Evolutionary conservation across 2,888 invertebrate species (phyloP), one percentile per base, ranked within the genome.

Genomic region (Myopa testacea): DNA sequence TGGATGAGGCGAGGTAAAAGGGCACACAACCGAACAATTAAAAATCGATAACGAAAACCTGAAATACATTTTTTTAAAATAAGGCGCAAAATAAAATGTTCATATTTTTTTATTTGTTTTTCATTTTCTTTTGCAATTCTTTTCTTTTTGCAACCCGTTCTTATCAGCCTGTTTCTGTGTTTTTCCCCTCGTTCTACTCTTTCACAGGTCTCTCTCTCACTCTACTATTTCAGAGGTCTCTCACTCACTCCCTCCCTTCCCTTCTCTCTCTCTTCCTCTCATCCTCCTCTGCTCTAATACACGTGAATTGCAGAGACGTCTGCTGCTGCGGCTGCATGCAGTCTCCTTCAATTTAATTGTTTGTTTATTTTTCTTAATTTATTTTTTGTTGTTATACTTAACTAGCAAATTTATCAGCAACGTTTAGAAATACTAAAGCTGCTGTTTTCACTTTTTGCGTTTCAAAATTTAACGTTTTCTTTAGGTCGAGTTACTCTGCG

Each of bases 391-490:
- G 37, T 60, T 72, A 40, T 60, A n/a, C n/a, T n/a, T n/a, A 40
- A 40, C 40, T 38, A 26, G 26, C 26, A 38, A 38, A 38, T 72
- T 60, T 72, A 40, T 60, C 60, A n/a, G 7, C n/a, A 71, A 60
- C 37, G 72, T 62, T 73, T 63, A 63, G 73, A 73, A 73, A 73
- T 73, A 60, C 4, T 8, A 55, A 26, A 70, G 37, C 6, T 55
- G 4, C 16, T 12, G 19, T 73, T 73, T 73, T 73, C 62, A 26
- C 40, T 62, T 72, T 73, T 73, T 73, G 73, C 73, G 73, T 63
- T 73, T 45, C 73, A 63, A 73, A 16, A 45, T 62, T 40, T 63
- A 19, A 63, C 73, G 62, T 73, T 63, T 63, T 45, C 50, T 26
- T 73, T 73, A 45, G 45, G 14, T 72, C 40, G 26, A 72, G 72